Evolutionary conservation across 2,888 invertebrate species (phyloP).

Genomic region (Chouioia cunea): DNA sequence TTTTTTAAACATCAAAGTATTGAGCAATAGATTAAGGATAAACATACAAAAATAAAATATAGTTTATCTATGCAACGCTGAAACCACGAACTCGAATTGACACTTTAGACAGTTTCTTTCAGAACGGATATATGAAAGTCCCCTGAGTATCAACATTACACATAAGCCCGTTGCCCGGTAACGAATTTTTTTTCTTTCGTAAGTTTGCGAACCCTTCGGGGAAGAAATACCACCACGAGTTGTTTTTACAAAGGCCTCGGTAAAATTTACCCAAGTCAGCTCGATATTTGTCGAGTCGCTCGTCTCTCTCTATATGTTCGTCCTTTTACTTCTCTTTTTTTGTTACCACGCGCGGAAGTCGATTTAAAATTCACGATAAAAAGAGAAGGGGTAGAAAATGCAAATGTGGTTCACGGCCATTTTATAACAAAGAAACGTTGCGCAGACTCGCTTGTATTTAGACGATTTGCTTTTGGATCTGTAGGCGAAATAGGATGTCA

Average conservation of each 20-base stretch:
- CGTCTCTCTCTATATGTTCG: background rate
- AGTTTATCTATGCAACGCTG: too few relatives aligned
- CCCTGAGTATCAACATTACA: background rate
- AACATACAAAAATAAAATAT: too few relatives aligned
- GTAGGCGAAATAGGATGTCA: too few relatives aligned
- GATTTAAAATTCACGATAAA: constrained; percentile 31
- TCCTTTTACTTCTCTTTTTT: background rate
- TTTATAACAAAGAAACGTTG: background rate
- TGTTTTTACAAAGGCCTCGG: constrained; percentile 24
- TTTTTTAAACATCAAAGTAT: too few relatives aligned
- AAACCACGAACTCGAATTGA: too few relatives aligned
- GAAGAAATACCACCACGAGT: background rate
- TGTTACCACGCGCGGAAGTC: background rate
- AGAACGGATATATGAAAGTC: background rate
- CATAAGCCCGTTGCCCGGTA: too few relatives aligned
- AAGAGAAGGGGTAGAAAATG: constrained; percentile 5
- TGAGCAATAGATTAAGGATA: too few relatives aligned
- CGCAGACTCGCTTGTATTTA: background rate
- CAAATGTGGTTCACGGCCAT: constrained; percentile 27
- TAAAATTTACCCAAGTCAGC: constrained; percentile 15
- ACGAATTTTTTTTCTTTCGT: background rate
- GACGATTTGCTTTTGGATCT: too few relatives aligned
- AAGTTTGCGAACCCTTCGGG: background rate
- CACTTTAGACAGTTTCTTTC: background rate
- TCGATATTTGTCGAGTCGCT: constrained; percentile 8